Evolutionary conservation across 2,113 vertebrate species (phyloP), one percentile per base, ranked within the genome.

Genomic region (Mobula hypostoma): DNA sequence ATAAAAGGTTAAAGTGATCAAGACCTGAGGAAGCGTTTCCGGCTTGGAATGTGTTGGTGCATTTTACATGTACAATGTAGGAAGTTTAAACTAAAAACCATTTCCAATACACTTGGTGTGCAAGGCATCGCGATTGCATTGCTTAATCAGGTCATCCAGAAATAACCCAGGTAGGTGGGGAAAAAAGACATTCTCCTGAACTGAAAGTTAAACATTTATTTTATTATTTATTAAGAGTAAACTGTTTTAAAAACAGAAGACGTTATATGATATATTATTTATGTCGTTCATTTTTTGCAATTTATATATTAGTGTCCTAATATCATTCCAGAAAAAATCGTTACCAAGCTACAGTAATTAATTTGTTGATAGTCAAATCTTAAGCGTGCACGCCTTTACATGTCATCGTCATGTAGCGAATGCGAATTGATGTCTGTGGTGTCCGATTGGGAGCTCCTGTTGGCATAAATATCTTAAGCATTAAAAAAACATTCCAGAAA

Each of bases 1-100:
- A 83, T 83, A 83, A 17, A 83, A 88, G 27, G 83, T 88, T 90
- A 90, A 90, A 90, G 61, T 32, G 85, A 32, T n/a, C 58, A 7
- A 87, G 83, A 87, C 83, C 56, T 17, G 85, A 90, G 85, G 61
- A 90, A 90, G 61, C 8, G n/a, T 90, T 90, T 66, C 85, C 85
- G 85, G 61, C 32, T n/a, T 58, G 82, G 56, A 48, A 85, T 90
- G 85, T 61, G 61, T 32, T 90, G 85, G 5, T 19, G 17, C 61
- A 66, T 90, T 90, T 90, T 66, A 88, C 83, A 63, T 61, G 61
- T 61, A 88, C 61, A 90, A 9, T 90, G 61, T 17, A 32, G 61
- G 61, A 90, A 32, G 85, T 90, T 90, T 66, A 27, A 17, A 87
- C 56, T 63, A 15, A 87, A 79, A 63, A 58, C 58, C 27, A 61